These are phyloP conservation scores for Python bivittatus DNA, from an alignment of 2,113 vertebrate species.

Conservation along the genomic window DNA sequence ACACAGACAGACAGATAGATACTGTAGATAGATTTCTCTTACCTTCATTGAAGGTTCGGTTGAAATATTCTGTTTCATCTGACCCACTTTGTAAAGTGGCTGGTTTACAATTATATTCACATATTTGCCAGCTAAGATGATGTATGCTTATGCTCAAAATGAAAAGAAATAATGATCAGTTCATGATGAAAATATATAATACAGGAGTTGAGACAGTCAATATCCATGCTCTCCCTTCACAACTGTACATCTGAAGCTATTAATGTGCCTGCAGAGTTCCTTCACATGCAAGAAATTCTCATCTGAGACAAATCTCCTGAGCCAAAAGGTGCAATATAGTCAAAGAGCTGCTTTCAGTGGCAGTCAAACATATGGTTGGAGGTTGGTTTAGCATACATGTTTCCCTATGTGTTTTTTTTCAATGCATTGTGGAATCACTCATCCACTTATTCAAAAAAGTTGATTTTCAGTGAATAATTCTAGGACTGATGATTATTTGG, in stretches of 20 bases:
- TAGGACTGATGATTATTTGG: neutral
- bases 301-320: neutral
- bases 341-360: neutral
- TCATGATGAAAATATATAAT: neutral
- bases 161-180: conserved; percentile 6
- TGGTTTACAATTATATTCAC: conserved; percentile 56
- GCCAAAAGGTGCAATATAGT: neutral
- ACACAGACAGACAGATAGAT: too few relatives aligned
- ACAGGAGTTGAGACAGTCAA: neutral
- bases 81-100: conserved; percentile 31
- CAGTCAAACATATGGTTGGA: neutral
- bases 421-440: neutral
- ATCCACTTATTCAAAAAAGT: neutral
- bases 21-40: conserved; percentile 17
- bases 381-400: too few relatives aligned
- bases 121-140: conserved; percentile 45
- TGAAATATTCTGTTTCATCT: conserved; percentile 46
- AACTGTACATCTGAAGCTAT: neutral
- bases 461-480: neutral
- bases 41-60: conserved; percentile 62
- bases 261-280: neutral
- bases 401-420: neutral
- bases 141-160: conserved; percentile 50
- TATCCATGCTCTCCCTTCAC: neutral
- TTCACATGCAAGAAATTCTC: neutral